phyloP scores from a whole-genome alignment of 2,113 vertebrate species.

The Raphicerus campestris region DNA sequence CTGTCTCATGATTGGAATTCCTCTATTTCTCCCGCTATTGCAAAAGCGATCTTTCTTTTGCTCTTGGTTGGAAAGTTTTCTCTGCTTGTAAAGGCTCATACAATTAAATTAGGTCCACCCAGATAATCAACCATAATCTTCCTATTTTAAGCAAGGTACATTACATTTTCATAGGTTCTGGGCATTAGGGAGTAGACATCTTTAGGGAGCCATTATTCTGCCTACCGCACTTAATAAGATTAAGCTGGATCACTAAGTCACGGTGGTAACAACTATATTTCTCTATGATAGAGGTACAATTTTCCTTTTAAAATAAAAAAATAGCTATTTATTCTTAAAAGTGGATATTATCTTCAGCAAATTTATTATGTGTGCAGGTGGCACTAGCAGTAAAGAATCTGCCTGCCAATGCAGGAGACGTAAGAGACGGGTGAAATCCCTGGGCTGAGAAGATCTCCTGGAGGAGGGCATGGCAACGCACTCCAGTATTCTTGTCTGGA shows the following conservation, averaged over 20 bases:
- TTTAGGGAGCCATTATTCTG: neutral
- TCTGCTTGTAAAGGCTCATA: neutral
- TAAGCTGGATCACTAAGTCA: neutral
- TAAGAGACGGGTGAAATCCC: accelerated
- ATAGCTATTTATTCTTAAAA: neutral
- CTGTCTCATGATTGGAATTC: neutral
- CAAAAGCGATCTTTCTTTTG: neutral
- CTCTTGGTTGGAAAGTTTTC: neutral
- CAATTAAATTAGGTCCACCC: neutral
- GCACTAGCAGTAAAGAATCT: neutral
- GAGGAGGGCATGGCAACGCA: neutral
- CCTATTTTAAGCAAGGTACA: neutral
- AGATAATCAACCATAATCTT: neutral
- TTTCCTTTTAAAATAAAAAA: neutral
- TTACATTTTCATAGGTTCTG: neutral
- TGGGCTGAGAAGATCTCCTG: neutral
- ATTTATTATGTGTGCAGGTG: neutral
- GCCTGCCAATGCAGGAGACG: neutral
- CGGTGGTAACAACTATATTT: neutral
- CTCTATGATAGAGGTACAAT: neutral
- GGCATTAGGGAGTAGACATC: neutral
- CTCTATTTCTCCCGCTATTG: neutral
- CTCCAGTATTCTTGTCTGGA: neutral
- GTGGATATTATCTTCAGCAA: neutral
- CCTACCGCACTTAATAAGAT: neutral